Percentiles rank a stretch among this genome's conserved stretches.
phyloP scores from a whole-genome alignment of 2,888 invertebrate species.

The Cephus spinipes region DNA sequence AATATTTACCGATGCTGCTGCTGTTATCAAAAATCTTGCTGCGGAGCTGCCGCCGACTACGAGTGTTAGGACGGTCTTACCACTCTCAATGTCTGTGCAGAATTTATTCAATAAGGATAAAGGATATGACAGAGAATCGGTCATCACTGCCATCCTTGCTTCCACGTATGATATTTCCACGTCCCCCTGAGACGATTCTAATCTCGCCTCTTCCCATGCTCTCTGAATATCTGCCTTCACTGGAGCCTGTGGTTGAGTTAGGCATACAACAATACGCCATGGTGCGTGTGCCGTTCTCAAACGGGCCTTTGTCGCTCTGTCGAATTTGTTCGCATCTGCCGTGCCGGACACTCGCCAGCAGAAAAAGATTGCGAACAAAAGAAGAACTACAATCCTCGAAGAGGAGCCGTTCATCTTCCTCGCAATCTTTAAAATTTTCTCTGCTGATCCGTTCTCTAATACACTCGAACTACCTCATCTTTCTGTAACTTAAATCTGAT shows the following conservation, averaged over 20 bases:
- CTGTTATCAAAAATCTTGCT: slow-evolving; percentile 61
- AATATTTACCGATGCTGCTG: slow-evolving; percentile 57
- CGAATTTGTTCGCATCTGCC: slow-evolving; percentile 45
- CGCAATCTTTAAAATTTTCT: slow-evolving; percentile 14
- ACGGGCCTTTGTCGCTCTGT: slow-evolving; percentile 46
- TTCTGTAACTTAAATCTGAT: slow-evolving; percentile 26
- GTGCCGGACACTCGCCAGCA: slow-evolving; percentile 38
- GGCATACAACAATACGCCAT: slow-evolving; percentile 60
- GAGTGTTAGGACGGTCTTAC: slow-evolving; percentile 55
- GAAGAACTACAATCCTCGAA: slow-evolving; percentile 43
- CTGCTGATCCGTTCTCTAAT: slow-evolving; percentile 18
- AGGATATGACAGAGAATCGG: slow-evolving; percentile 55
- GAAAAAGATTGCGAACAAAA: slow-evolving; percentile 44
- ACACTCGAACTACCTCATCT: slow-evolving; percentile 26
- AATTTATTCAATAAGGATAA: slow-evolving; percentile 57
- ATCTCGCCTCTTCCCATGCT: slow-evolving; percentile 60
- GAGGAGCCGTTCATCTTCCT: slow-evolving; percentile 53
- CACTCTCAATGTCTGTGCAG: slow-evolving; percentile 57
- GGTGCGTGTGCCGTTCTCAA: slow-evolving; percentile 38
- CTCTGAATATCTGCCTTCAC: slow-evolving; percentile 56
- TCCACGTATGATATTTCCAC: slow-evolving; percentile 61
- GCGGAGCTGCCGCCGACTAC: slow-evolving; percentile 62
- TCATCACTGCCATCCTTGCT: slow-evolving; percentile 45
- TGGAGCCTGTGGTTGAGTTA: slow-evolving; percentile 56
- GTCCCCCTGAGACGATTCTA: slow-evolving; percentile 57